Evolutionary conservation across 2,113 vertebrate species (phyloP).

Genomic region (Oostethus manadensis): DNA sequence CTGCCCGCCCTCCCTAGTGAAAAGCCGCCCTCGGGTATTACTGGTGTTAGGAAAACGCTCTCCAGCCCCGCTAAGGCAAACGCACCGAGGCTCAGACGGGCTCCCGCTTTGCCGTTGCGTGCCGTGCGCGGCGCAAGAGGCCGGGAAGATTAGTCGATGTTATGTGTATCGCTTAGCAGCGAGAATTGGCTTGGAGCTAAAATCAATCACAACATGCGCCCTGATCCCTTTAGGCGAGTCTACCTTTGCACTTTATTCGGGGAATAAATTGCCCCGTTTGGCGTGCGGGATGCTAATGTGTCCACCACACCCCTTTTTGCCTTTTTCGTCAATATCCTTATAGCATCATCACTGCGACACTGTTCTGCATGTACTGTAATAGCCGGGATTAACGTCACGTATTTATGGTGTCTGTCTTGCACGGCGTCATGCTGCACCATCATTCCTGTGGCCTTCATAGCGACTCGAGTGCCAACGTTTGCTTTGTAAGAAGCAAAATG

Average conservation of each 20-base stretch:
- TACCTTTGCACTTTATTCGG: background rate
- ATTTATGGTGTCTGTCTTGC: background rate
- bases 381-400: conserved; percentile 1
- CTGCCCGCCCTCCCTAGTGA: background rate
- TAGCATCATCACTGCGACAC: conserved; percentile 16
- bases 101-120: conserved; percentile 21
- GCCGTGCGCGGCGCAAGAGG: conserved; percentile 37
- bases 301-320: conserved; percentile 17
- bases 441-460: conserved; percentile 44
- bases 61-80: conserved; percentile 5
- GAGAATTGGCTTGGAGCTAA: conserved; percentile 36
- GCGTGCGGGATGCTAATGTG: conserved; percentile 7
- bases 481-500: conserved; percentile 20
- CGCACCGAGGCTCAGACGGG: conserved; percentile 1
- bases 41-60: conserved; percentile 16
- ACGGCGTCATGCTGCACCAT: background rate
- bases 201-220: conserved; percentile 17
- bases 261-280: background rate
- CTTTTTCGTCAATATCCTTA: conserved; percentile 34
- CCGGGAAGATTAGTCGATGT: conserved; percentile 47
- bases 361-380: conserved; percentile 1
- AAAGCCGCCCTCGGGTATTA: conserved; percentile 12
- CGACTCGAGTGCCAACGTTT: conserved; percentile 49
- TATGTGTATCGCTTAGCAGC: conserved; percentile 38
- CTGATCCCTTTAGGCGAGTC: conserved; percentile 7